Conservation (phyloP, 2,113 vertebrate genomes). For the Peromyscus maniculatus region DNA sequence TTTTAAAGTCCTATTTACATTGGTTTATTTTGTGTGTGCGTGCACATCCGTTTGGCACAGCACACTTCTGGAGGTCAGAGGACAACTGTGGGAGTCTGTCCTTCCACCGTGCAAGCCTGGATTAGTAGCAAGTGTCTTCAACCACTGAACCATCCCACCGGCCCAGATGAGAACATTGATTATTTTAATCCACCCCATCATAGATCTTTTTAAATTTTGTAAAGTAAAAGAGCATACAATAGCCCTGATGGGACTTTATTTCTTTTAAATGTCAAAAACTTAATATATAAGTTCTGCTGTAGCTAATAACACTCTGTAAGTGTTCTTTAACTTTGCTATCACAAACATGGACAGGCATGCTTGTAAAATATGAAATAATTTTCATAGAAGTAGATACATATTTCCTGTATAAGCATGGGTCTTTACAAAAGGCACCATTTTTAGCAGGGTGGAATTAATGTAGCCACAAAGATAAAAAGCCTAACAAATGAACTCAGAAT, state of each 20-base stretch:
- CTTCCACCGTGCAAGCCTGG: too few relatives aligned
- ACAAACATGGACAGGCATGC: slow-evolving; percentile 17
- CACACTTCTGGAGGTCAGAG: not conserved
- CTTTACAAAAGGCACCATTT: slow-evolving; percentile 45
- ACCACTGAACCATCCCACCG: too few relatives aligned
- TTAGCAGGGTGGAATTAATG: slow-evolving; percentile 25
- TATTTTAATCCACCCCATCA: slow-evolving; percentile 5
- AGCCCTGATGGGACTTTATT: slow-evolving; percentile 15
- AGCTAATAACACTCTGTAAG: slow-evolving; percentile 2
- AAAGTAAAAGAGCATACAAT: not conserved
- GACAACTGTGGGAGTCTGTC: not conserved
- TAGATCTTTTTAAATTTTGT: not conserved
- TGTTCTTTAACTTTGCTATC: slow-evolving; percentile 47
- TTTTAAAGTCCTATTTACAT: not conserved
- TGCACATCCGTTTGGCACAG: not conserved
- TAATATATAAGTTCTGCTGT: slow-evolving; percentile 28
- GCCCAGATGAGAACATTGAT: too few relatives aligned
- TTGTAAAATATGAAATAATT: slow-evolving; percentile 50
- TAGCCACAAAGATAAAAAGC: not conserved
- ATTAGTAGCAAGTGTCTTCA: not conserved
- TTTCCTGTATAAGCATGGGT: slow-evolving; percentile 29
- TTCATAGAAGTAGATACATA: not conserved
- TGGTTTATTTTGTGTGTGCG: not conserved
- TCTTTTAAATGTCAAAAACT: slow-evolving; percentile 37
- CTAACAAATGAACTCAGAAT: not conserved